Conservation (phyloP, 2,888 invertebrate species). For the Drosophila melanosoma region DNA sequence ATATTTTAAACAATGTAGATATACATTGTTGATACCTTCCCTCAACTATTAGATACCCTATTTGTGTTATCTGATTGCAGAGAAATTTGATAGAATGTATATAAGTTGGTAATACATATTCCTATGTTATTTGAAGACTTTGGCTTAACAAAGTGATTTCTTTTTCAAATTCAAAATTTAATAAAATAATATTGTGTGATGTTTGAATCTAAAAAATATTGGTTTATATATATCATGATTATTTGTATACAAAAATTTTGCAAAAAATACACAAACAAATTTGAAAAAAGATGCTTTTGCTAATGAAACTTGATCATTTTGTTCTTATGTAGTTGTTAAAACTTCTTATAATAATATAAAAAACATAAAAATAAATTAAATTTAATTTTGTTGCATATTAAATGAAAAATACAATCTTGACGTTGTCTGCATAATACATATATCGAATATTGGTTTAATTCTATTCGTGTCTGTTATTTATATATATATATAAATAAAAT, state of each 20-base stretch:
- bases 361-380: background rate
- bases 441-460: background rate
- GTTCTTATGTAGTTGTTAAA: background rate
- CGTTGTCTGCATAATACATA: background rate
- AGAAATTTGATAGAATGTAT: background rate
- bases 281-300: background rate
- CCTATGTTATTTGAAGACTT: background rate
- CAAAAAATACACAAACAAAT: background rate
- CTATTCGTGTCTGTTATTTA: background rate
- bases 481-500: background rate
- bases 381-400: background rate
- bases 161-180: too few relatives aligned
- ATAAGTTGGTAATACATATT: background rate
- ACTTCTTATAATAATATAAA: background rate
- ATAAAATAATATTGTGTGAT: background rate
- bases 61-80: background rate
- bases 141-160: background rate
- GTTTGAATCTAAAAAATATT: background rate
- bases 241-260: background rate
- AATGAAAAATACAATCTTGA: background rate
- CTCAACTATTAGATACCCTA: conserved; percentile 9
- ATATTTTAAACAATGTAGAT: conserved; percentile 8
- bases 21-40: background rate
- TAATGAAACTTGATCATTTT: background rate
- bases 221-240: background rate